These are phyloP conservation scores for Loripinus fragilis DNA, from an alignment of 2,888 invertebrate genomes.

Conservation along the genomic window DNA sequence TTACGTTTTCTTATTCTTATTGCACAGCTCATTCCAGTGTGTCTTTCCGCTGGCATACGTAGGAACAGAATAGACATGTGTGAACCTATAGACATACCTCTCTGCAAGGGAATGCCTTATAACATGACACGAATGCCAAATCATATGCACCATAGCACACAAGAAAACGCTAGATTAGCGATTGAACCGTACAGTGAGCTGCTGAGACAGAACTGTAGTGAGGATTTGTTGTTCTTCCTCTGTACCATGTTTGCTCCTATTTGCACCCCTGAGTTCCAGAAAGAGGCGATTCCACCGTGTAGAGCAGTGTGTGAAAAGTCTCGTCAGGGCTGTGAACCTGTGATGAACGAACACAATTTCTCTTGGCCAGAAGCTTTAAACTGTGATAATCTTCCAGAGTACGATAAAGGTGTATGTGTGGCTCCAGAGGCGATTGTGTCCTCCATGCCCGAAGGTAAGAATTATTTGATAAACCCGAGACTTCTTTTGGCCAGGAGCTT, in stretches of 20 bases:
- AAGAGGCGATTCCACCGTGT: conserved; percentile 79
- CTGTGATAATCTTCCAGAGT: conserved; percentile 75
- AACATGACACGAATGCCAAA: conserved; percentile 82
- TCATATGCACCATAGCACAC: conserved; percentile 77
- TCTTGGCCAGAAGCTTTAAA: conserved; percentile 78
- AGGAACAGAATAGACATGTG: conserved; percentile 67
- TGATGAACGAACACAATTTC: conserved; percentile 76
- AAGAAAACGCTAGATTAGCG: conserved; percentile 76
- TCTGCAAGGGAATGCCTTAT: conserved; percentile 79
- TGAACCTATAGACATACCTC: conserved; percentile 76
- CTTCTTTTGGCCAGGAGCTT: conserved; percentile 77
- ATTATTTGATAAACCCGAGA: too few species aligned
- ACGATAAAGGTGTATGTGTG: conserved; percentile 78
- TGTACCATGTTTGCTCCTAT: conserved; percentile 80
- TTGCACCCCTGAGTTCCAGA: conserved; percentile 76
- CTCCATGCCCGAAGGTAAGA: conserved; percentile 64
- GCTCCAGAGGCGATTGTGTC: conserved; percentile 77
- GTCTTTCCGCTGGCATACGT: not conserved
- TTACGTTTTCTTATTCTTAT: not conserved
- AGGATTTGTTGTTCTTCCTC: conserved; percentile 76
- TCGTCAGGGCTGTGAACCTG: conserved; percentile 75
- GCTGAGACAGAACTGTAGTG: conserved; percentile 76
- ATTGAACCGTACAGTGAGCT: conserved; percentile 77
- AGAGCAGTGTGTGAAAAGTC: conserved; percentile 77
- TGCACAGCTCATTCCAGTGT: not conserved